Conservation (phyloP, 2,797 vertebrate genomes). For the Miopithecus talapoin region DNA sequence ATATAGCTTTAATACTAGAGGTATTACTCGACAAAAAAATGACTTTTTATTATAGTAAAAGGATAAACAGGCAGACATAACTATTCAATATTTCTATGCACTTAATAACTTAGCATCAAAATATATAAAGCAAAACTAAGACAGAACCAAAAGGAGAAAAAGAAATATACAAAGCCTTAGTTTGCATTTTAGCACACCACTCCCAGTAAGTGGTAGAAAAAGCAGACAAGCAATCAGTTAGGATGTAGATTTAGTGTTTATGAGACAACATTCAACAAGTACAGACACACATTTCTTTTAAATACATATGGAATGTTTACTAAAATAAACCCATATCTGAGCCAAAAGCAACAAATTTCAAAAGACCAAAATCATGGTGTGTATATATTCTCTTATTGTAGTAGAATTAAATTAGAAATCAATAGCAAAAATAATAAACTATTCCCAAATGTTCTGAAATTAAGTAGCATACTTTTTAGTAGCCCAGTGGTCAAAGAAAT, state of each 20-base stretch:
- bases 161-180: background rate
- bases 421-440: background rate
- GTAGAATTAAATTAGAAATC: background rate
- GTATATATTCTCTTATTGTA: background rate
- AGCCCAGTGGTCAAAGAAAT: background rate
- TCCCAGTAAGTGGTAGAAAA: background rate
- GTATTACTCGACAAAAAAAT: background rate
- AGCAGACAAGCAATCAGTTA: background rate
- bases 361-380: background rate
- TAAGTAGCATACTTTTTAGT: background rate
- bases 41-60: background rate
- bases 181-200: background rate
- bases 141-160: background rate
- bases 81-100: background rate
- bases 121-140: background rate
- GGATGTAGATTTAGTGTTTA: background rate
- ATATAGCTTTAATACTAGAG: background rate
- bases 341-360: background rate
- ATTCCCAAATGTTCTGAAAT: background rate
- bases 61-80: background rate
- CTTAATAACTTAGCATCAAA: background rate
- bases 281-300: background rate
- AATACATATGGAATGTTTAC: background rate
- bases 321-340: background rate
- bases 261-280: background rate